A percentile compares a stretch with the other conserved stretches of the same genome.
Conservation (phyloP, 2,113 vertebrate species). For the Ploceus nigricollis region DNA sequence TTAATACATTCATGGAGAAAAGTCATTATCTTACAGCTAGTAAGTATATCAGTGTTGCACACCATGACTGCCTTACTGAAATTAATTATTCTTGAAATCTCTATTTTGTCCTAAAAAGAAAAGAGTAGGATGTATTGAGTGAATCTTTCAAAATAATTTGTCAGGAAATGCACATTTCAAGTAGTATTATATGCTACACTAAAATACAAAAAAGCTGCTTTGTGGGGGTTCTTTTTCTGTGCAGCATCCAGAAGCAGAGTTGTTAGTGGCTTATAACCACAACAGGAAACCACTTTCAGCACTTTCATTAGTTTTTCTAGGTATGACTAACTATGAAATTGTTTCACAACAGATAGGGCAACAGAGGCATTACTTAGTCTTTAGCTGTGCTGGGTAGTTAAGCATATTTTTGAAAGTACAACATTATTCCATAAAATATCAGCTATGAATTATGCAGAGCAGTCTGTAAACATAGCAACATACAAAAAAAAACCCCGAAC, state of each 20-base stretch:
- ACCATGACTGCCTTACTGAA: not conserved
- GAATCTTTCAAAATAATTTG: not conserved
- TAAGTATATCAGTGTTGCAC: not conserved
- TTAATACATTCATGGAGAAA: not conserved
- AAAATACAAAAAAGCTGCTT: not conserved
- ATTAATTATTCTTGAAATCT: not conserved
- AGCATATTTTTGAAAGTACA: not conserved
- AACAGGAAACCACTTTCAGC: constrained; percentile 2
- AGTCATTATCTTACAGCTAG: not conserved
- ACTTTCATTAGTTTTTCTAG: constrained; percentile 13
- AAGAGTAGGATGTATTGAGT: not conserved
- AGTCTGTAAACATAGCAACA: not conserved
- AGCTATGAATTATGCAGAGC: not conserved
- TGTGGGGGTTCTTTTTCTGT: accelerated
- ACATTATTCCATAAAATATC: not conserved
- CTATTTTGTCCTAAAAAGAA: not conserved
- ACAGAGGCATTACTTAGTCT: not conserved
- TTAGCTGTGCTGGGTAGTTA: not conserved
- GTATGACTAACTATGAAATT: not conserved
- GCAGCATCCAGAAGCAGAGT: not conserved
- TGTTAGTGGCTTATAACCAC: not conserved
- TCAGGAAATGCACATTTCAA: not conserved
- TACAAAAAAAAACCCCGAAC: not conserved
- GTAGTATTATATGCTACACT: not conserved
- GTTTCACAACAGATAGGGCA: not conserved